Evolutionary conservation across 2,113 vertebrate genomes (phyloP).

Genomic region (Eulacestoma nigropectus): DNA sequence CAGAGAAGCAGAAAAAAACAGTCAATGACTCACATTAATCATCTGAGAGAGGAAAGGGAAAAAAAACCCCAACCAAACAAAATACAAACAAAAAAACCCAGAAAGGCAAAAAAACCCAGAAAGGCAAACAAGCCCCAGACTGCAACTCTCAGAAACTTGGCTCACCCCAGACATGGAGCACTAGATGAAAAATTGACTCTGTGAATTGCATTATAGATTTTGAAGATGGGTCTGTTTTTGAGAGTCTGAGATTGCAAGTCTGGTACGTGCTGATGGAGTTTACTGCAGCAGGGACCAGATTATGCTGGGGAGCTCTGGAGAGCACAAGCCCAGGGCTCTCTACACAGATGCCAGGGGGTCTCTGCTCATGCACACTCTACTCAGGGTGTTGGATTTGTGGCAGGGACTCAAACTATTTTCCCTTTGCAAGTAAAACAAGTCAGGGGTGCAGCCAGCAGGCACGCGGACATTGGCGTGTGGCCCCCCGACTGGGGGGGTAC

Average conservation of each 20-base stretch:
- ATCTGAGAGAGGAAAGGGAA: neutral
- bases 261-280: neutral
- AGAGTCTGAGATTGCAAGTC: neutral
- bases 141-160: conserved; percentile 19
- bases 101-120: neutral
- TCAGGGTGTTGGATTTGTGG: neutral
- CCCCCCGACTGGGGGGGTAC: neutral
- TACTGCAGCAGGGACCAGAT: neutral
- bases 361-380: neutral
- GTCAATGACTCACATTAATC: conserved; percentile 42
- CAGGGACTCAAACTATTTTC: neutral
- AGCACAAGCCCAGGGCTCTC: neutral
- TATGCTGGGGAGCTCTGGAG: fast-evolving
- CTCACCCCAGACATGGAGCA: neutral
- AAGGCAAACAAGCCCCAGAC: neutral
- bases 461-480: fast-evolving
- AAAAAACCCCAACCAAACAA: neutral
- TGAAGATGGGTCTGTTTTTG: conserved; percentile 19
- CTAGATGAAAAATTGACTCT: conserved; percentile 55
- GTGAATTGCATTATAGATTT: conserved; percentile 28
- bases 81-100: neutral
- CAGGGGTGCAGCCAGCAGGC: neutral
- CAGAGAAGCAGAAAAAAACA: conserved; percentile 24
- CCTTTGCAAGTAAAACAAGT: neutral
- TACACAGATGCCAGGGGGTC: neutral